These are phyloP conservation scores for Oryzias javanicus DNA, from an alignment of 2,113 vertebrate species.

Conservation along the genomic window DNA sequence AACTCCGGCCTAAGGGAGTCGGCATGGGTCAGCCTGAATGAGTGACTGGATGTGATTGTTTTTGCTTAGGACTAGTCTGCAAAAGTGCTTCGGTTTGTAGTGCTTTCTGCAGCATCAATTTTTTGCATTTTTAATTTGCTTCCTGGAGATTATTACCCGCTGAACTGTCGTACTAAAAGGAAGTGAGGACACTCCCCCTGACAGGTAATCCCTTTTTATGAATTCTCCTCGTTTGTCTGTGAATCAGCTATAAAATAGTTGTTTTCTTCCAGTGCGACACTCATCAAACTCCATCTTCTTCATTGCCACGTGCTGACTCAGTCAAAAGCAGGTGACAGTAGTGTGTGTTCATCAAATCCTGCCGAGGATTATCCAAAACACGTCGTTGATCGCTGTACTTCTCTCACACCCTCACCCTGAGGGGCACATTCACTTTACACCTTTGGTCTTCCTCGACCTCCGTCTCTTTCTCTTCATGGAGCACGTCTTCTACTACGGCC, in stretches of 20 bases:
- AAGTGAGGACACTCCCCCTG: conserved; percentile 1
- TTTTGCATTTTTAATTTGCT: neutral
- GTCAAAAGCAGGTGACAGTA: conserved; percentile 23
- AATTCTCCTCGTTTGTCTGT: neutral
- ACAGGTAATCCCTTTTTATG: conserved; percentile 46
- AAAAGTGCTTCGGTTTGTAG: conserved; percentile 35
- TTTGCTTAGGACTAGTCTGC: conserved; percentile 38
- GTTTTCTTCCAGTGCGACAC: conserved; percentile 1
- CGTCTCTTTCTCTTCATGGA: conserved; percentile 28
- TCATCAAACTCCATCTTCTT: neutral
- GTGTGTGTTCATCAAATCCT: conserved; percentile 51
- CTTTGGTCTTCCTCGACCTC: neutral
- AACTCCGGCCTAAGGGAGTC: conserved; percentile 50
- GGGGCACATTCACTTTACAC: conserved; percentile 10
- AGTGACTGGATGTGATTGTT: conserved; percentile 22
- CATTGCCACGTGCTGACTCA: conserved; percentile 43
- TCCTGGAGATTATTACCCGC: conserved; percentile 12
- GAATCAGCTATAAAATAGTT: neutral
- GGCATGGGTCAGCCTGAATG: conserved; percentile 28
- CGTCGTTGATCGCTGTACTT: conserved; percentile 10
- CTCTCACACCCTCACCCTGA: conserved; percentile 3
- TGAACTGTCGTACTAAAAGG: conserved; percentile 14
- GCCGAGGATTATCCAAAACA: conserved; percentile 55
- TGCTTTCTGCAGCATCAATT: conserved; percentile 24
- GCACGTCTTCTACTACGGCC: conserved; percentile 45